These are phyloP conservation scores for Drosophila lini DNA, from an alignment of 1,140 invertebrate genomes.

Conservation along the genomic window DNA sequence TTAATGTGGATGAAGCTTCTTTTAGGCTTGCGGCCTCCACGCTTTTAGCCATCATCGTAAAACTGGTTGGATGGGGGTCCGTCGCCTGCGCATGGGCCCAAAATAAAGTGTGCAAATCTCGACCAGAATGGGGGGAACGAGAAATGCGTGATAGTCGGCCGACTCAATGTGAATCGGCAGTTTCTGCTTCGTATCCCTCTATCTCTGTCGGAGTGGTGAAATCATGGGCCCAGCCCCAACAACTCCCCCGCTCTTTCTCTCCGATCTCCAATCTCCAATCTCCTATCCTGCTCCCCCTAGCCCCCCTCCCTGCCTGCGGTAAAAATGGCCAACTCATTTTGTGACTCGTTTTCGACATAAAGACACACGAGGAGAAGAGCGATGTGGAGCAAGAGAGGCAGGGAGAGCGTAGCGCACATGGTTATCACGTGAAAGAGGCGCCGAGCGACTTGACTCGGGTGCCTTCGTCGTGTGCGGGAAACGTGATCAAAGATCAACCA, in stretches of 20 bases:
- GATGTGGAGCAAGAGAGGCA: constrained; percentile 2
- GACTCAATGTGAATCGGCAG: constrained; percentile 63
- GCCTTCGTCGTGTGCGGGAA: constrained; percentile 73
- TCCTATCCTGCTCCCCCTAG: not conserved
- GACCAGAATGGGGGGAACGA: constrained; percentile 29
- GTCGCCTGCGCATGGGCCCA: constrained; percentile 7
- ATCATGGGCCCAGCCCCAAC: constrained; percentile 48
- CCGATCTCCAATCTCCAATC: constrained; percentile 4
- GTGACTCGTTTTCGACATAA: constrained; percentile 65
- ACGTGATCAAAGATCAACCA: constrained; percentile 80
- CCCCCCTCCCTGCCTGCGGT: not conserved
- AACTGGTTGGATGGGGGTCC: constrained; percentile 34
- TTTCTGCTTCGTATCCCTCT: constrained; percentile 34
- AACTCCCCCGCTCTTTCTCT: constrained; percentile 9
- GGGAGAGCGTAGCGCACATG: constrained; percentile 61
- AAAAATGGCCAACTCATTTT: constrained; percentile 63
- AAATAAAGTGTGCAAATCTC: constrained; percentile 42
- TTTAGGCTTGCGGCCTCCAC: constrained; percentile 4
- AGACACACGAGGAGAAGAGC: constrained; percentile 1
- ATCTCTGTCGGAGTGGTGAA: constrained; percentile 58
- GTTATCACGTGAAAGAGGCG: constrained; percentile 75
- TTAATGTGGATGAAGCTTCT: not conserved
- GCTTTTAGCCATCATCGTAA: constrained; percentile 8
- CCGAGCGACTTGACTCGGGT: constrained; percentile 46
- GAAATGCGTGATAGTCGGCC: constrained; percentile 64